Conservation (phyloP, 2,113 vertebrate genomes). For the Ammodytes dubius region DNA sequence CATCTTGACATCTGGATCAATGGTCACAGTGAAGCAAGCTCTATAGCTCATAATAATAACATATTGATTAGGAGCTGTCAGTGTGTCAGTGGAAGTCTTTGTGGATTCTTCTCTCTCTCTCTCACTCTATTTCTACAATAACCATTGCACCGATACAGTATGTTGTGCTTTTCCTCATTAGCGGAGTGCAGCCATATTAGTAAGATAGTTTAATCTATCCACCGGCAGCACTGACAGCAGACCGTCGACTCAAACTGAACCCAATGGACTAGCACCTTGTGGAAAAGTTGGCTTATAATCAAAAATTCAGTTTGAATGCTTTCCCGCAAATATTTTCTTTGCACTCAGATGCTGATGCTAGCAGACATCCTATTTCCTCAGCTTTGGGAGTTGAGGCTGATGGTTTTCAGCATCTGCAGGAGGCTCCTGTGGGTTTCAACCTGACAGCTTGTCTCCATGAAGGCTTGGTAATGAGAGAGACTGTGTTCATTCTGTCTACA, state of each 20-base stretch:
- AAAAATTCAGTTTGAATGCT: slow-evolving; percentile 71
- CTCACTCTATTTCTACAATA: neutral
- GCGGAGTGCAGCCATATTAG: slow-evolving; percentile 12
- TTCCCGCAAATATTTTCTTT: slow-evolving; percentile 71
- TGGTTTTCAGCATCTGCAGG: slow-evolving; percentile 72
- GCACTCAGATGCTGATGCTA: slow-evolving; percentile 60
- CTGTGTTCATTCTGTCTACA: slow-evolving; percentile 74
- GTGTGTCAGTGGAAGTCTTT: slow-evolving; percentile 23
- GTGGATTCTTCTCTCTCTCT: slow-evolving; percentile 11
- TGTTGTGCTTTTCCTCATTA: neutral
- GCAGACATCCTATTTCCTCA: slow-evolving; percentile 62
- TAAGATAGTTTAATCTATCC: slow-evolving; percentile 41
- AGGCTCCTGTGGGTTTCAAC: slow-evolving; percentile 73
- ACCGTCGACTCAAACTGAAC: slow-evolving; percentile 54
- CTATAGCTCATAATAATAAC: slow-evolving; percentile 58
- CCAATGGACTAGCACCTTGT: slow-evolving; percentile 56
- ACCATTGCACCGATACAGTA: neutral
- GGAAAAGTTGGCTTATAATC: slow-evolving; percentile 62
- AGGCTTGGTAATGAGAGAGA: slow-evolving; percentile 79
- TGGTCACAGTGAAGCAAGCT: slow-evolving; percentile 35
- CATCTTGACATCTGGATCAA: slow-evolving; percentile 48
- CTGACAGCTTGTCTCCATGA: slow-evolving; percentile 78
- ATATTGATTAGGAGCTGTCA: slow-evolving; percentile 62
- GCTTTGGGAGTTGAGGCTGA: slow-evolving; percentile 69
- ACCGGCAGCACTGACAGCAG: slow-evolving; percentile 45